Percentiles rank a stretch among this genome's conserved stretches.
Conservation (phyloP, 2,888 invertebrate genomes). For the Petrolisthes manimaculis region DNA sequence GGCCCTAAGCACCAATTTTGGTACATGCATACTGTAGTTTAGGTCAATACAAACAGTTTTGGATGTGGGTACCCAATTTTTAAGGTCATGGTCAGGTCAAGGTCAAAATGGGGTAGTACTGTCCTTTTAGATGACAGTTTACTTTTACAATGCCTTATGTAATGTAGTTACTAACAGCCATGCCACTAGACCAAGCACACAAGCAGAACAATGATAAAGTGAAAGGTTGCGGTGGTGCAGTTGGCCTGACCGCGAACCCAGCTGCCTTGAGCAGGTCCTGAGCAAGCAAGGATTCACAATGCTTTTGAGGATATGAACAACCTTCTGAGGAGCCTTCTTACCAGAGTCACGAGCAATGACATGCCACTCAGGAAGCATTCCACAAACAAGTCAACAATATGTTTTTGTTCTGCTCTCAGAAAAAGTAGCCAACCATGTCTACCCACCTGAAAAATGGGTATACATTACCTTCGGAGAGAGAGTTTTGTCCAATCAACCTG, state of each 20-base stretch:
- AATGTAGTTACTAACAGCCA: not conserved
- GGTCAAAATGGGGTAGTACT: not conserved
- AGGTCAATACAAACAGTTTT: too few species aligned
- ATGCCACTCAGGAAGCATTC: not conserved
- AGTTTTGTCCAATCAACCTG: conserved; percentile 25
- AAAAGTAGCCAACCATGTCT: conserved; percentile 25
- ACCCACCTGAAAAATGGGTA: conserved; percentile 22
- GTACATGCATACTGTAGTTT: too few species aligned
- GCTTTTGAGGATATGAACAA: too few species aligned
- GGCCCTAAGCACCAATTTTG: too few species aligned
- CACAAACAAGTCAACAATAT: not conserved
- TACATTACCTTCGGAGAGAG: conserved; percentile 24
- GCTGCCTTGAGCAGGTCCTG: not conserved
- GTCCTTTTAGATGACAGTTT: not conserved
- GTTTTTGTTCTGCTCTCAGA: conserved; percentile 30
- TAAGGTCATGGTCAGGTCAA: too few species aligned
- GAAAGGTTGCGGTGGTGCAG: too few species aligned
- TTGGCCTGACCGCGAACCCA: not conserved
- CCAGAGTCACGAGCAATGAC: too few species aligned
- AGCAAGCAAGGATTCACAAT: too few species aligned
- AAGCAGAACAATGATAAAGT: too few species aligned
- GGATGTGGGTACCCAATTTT: too few species aligned
- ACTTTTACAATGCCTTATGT: not conserved
- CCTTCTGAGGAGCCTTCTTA: too few species aligned
- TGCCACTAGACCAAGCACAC: not conserved